Evolutionary conservation across 2,888 invertebrate species (phyloP).

Genomic region (Rhamphomyia laevipes): DNA sequence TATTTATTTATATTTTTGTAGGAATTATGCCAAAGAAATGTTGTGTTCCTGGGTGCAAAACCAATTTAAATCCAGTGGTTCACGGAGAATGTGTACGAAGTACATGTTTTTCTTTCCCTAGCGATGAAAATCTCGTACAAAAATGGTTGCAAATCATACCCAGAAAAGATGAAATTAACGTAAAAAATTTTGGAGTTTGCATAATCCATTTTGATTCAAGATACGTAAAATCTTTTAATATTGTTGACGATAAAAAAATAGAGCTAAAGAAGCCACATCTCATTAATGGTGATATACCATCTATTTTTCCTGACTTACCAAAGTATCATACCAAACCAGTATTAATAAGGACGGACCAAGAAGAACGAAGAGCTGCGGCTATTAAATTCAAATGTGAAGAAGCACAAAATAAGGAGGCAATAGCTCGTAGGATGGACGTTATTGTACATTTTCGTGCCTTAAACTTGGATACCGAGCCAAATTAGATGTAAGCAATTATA

Average conservation of each 20-base stretch:
- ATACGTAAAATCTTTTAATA: neutral
- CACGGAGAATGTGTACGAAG: neutral
- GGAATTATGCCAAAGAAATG: neutral
- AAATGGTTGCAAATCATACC: neutral
- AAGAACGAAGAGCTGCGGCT: neutral
- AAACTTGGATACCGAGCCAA: neutral
- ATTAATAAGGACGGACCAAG: neutral
- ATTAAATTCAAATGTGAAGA: neutral
- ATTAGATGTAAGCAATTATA: neutral
- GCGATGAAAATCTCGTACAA: neutral
- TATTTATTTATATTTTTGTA: no score
- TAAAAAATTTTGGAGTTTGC: neutral
- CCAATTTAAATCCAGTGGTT: neutral
- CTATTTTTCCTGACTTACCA: neutral
- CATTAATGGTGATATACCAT: neutral
- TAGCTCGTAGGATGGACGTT: neutral
- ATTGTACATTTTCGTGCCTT: neutral
- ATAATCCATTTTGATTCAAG: neutral
- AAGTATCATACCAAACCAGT: neutral
- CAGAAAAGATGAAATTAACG: neutral
- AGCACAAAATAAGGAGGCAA: neutral
- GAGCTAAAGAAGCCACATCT: neutral
- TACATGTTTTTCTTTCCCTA: neutral
- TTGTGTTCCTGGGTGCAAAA: neutral
- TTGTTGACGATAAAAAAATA: neutral